Evolutionary conservation across 2,113 vertebrate species (phyloP), one percentile per base, ranked within the genome.

Genomic region (Phyllopteryx taeniolatus): DNA sequence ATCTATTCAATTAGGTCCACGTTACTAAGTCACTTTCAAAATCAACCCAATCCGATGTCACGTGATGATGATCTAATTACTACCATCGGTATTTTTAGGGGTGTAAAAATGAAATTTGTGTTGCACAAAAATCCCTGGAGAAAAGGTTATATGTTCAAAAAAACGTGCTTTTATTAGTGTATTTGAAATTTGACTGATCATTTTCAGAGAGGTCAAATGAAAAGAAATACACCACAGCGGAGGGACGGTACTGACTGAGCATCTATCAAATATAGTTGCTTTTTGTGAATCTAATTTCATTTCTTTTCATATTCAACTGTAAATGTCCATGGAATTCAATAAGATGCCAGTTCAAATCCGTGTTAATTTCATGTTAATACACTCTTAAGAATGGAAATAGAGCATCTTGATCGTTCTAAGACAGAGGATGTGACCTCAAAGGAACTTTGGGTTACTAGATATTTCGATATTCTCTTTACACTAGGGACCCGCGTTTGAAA

Each of bases 401-500:
- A 59, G 11, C n/a, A 59, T 22, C 12, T 11, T 60, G 59, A 60
- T 17, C 14, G 2, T 60, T 27, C 8, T 27, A 35, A 59, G 22
- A 13, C 12, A 15, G 57, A 59, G 59, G 59, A 60, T 60, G 27
- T 60, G 59, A 60, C 59, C 59, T 60, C 31, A 60, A 27, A 60
- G 4, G 59, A 60, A 60, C 59, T 60, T 60, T 60, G 59, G 59
- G 13, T 60, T 60, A 27, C 59, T 60, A 27, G n/a, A 60, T 35
- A 17, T 60, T 35, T 35, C 14, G 33, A 60, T 60, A 35, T 35
- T 60, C 14, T 15, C 31, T 33, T 60, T 60, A 1, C 59, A 60
- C 59, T 8, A 27, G 59, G 59, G 59, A 60, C 27, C 59, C 6
- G 2, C 59, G 15, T 60, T 60, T 60, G 59, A 31, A 60, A 15